Base-by-base conservation (phyloP, 2,888 invertebrate species). In the Biston stratarius region DNA sequence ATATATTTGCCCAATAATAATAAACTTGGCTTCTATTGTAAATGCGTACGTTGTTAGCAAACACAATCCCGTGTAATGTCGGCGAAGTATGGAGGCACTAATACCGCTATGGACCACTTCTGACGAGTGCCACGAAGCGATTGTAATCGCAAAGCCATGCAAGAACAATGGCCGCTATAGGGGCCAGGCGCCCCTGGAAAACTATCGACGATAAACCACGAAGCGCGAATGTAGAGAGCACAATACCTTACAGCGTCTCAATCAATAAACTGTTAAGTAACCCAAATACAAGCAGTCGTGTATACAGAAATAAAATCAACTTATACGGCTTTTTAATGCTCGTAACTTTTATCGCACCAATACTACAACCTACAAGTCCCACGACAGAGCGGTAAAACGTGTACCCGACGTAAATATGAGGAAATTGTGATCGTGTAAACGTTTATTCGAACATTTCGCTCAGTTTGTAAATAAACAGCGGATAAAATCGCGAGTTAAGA, bases 381-480 rank as follows among this genome's bases (percentile, higher is more conserved):
- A 83, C 79, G 80, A 80, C 79, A 79, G 77, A 79, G 77, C 77
- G 74, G 80, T 80, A 74, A 82, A 82, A 81, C 79, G 81, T 80
- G 75, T 80, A 78, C 71, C 76, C 64, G 61, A 75, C 64, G 78
- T 79, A 79, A 84, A 82, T 79, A 83, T 77, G 65, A 83, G 80
- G 83, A 86, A 86, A 80, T 77, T 77, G 71, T 45, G 33, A 76
- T 73, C 72, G 68, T 56, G 65, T 70, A 61, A 70, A 65, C 56
- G 67, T 74, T 73, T 71, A 76, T 69, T 62, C 53, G 73, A 74
- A 75, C 63, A 75, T 79, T 82, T 76, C 75, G 72, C 73, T 75
- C 71, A 70, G 83, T 86, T 88, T 86, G 89, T 91, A 90, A 90
- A 90, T 89, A 90, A 86, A 87, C 77, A 78, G 70, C 63, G 68